Evolutionary conservation across 2,888 invertebrate genomes (phyloP), one percentile per base, ranked within the genome.

Genomic region (Hylaea fasciaria): DNA sequence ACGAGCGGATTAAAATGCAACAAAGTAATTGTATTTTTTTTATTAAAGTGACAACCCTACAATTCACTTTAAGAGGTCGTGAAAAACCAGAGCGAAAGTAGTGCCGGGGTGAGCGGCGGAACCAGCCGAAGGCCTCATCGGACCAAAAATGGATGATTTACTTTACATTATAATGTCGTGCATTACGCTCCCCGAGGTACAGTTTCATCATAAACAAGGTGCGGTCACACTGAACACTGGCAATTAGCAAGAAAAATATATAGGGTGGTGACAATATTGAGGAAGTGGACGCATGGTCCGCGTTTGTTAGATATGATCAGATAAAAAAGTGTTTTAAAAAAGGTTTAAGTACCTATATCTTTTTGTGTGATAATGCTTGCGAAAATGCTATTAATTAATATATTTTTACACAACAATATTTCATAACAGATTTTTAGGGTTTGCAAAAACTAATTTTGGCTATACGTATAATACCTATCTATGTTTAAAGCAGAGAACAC

Each of bases 41-140:
- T 41, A 28, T 29, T 9, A 2, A 32, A n/a, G 8, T 44, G 59
- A 1, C 66, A 69, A 14, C 68, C 70, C 70, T 71, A 22, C 41
- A 55, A 61, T 50, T 62, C 53, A 62, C 57, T 57, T 44, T 57
- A 66, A 82, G 79, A 85, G 85, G 86, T 86, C 86, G 80, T 73
- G 86, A 83, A 89, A 87, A 87, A 87, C 79, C 81, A 78, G 83
- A 86, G 85, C 85, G 88, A 89, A 89, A 89, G 89, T 87, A 78
- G 60, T 58, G 68, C 57, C 62, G 54, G 69, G 75, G 86, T 85
- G 89, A 88, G 74, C 83, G 87, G 89, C 86, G 88, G 88, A 88
- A 88, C 83, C 74, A 72, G 78, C 71, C 81, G 88, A 89, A 89
- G 89, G 88, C 79, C 85, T 57, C 76, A 74, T 72, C 70, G 70